phyloP scores from a whole-genome alignment of 2,113 vertebrate genomes.

The Xenopus laevis region DNA sequence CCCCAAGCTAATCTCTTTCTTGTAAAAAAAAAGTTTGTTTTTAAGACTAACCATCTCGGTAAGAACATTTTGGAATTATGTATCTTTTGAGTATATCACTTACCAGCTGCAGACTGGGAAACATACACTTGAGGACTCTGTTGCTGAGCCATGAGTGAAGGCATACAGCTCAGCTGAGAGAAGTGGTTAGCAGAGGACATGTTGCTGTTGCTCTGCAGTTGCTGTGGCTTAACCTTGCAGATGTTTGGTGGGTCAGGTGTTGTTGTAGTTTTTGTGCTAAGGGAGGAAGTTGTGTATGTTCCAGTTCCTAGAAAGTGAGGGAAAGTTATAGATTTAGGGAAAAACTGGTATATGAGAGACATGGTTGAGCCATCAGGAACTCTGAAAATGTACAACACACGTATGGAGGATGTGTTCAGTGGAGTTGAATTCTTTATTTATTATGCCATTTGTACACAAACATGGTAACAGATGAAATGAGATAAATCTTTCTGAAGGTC shows the following conservation, averaged over 20 bases:
- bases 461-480: too few species aligned
- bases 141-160: slow-evolving; percentile 88
- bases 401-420: too few species aligned
- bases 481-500: too few species aligned
- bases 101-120: slow-evolving; percentile 97
- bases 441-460: too few species aligned
- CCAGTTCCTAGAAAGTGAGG: slow-evolving; percentile 72
- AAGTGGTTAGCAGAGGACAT: slow-evolving; percentile 84
- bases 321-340: neutral
- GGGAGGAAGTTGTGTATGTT: slow-evolving; percentile 92
- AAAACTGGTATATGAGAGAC: too few species aligned
- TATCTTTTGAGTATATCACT: slow-evolving; percentile 11
- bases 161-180: slow-evolving; percentile 90
- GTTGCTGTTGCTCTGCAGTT: slow-evolving; percentile 79
- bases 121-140: slow-evolving; percentile 95
- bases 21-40: too few species aligned
- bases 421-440: too few species aligned
- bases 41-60: too few species aligned
- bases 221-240: slow-evolving; percentile 97
- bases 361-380: too few species aligned
- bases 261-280: slow-evolving; percentile 91
- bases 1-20: too few species aligned
- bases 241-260: slow-evolving; percentile 96
- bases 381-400: too few species aligned
- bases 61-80: neutral